Base-by-base conservation (phyloP, 2,797 vertebrate species). In the Ispidina picta region DNA sequence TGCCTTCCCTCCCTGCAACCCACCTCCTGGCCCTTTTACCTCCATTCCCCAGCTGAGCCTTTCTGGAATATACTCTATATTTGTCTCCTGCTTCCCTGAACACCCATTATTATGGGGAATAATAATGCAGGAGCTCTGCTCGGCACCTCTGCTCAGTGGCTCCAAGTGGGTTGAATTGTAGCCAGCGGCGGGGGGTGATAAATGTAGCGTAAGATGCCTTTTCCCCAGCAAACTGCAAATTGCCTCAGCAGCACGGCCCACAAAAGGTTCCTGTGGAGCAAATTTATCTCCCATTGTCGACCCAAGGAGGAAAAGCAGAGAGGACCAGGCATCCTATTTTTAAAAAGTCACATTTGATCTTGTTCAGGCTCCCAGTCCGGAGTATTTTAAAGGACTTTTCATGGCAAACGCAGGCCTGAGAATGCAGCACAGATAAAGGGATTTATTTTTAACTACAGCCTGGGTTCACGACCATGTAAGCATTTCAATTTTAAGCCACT, bases 151-250 rank as follows among this genome's bases (percentile, higher is more conserved):
- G 96, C 92, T 96, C 90, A 39, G 92, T 85, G 95, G 83, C 95
- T 97, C 74, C 56, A 84, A 95, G 97, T 96, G 97, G 97, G 96
- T 91, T 96, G 97, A 96, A 94, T 92, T 95, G 94, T 96, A 95
- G 96, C 97, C 74, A 8, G 96, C 91, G 65, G 97, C 97, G 41
- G 97, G 97, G 93, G 97, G 96, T 97, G 97, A 97, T 97, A 97
- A 98, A 98, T 97, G 97, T 91, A 96, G 88, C 95, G 68, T 97
- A 96, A 97, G 97, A 94, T 91, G 95, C 96, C 95, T 97, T 96
- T 96, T 96, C 97, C 97, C 74, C 93, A 90, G 96, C 97, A 96
- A 97, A 96, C 97, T 94, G 97, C 97, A 97, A 97, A 98, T 97
- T 97, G 97, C 97, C 95, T 96, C 96, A 87, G 95, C 96, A 96